phyloP scores from a whole-genome alignment of 2,888 invertebrate species.

The Andrena marginata region DNA sequence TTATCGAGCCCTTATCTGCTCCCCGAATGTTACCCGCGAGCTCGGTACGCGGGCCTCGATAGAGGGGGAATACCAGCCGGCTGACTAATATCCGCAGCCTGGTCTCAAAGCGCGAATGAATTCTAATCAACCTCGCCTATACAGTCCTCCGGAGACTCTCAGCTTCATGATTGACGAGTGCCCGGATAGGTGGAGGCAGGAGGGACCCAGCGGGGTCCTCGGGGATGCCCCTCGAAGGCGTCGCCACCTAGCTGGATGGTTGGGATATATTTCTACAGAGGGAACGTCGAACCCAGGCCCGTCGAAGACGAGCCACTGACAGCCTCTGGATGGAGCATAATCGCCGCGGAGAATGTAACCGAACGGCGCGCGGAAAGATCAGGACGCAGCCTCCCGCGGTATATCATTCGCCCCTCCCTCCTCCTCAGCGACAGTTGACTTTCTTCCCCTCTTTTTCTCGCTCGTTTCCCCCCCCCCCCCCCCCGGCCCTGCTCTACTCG shows the following conservation, averaged over 20 bases:
- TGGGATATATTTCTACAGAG: constrained; percentile 47
- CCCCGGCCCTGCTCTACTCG: background rate
- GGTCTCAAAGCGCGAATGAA: too few relatives aligned
- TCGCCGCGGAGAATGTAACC: constrained; percentile 74
- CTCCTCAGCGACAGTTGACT: constrained; percentile 7
- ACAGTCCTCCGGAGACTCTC: too few relatives aligned
- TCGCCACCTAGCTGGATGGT: background rate
- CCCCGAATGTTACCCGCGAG: constrained; percentile 63
- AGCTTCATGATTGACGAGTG: too few relatives aligned
- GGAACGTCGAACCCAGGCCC: constrained; percentile 21
- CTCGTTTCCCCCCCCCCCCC: constrained; percentile 14
- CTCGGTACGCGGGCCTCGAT: constrained; percentile 16
- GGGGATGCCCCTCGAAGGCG: background rate
- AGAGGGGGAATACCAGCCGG: too few relatives aligned
- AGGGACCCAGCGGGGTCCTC: background rate
- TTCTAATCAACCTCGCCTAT: too few relatives aligned
- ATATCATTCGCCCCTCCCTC: constrained; percentile 73
- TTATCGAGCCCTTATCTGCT: constrained; percentile 62
- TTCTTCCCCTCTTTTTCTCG: constrained; percentile 36
- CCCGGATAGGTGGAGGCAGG: too few relatives aligned
- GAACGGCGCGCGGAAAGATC: constrained; percentile 79
- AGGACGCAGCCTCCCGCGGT: constrained; percentile 79
- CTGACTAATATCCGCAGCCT: too few relatives aligned
- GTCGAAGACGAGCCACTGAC: constrained; percentile 54
- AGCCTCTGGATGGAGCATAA: constrained; percentile 46